These are phyloP conservation scores for Drosophila virilis DNA, from an alignment of 1,140 invertebrate genomes.

Conservation along the genomic window DNA sequence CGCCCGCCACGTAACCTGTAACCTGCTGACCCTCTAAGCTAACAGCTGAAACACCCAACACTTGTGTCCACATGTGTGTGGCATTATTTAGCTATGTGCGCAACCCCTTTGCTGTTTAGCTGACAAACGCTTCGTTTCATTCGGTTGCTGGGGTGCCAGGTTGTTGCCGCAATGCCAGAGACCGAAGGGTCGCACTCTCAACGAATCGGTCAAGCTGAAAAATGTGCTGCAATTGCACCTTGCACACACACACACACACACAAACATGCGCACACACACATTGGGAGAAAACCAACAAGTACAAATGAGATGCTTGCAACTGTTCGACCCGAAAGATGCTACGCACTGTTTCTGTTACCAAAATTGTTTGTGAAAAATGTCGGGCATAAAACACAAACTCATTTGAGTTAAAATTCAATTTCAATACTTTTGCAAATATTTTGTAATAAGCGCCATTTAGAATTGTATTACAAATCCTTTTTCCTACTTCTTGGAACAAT, in stretches of 20 bases:
- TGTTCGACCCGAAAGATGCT: constrained; percentile 1
- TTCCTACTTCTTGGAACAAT: too few relatives aligned
- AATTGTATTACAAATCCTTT: too few relatives aligned
- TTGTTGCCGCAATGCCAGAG: constrained; percentile 53
- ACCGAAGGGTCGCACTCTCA: constrained; percentile 29
- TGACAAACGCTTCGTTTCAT: constrained; percentile 67
- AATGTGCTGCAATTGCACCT: constrained; percentile 79
- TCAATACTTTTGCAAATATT: neutral
- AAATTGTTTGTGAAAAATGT: neutral
- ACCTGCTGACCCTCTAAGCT: constrained; percentile 78
- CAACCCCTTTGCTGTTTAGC: constrained; percentile 57
- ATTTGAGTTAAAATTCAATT: neutral
- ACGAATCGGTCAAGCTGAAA: constrained; percentile 81
- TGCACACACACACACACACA: constrained; percentile 42
- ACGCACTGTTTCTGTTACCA: neutral
- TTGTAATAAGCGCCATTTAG: too few relatives aligned
- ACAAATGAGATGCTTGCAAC: neutral
- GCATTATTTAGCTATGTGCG: constrained; percentile 41
- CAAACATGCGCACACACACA: constrained; percentile 19
- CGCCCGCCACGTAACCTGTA: constrained; percentile 61
- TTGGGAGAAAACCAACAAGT: constrained; percentile 9
- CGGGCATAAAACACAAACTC: neutral
- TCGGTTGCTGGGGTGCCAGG: constrained; percentile 63
- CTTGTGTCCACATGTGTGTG: constrained; percentile 14
- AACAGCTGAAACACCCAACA: constrained; percentile 42